Percentiles rank a stretch among this genome's conserved stretches.
These are phyloP conservation scores for Acromyrmex charruanus DNA, from an alignment of 1,140 invertebrate species.

Conservation along the genomic window DNA sequence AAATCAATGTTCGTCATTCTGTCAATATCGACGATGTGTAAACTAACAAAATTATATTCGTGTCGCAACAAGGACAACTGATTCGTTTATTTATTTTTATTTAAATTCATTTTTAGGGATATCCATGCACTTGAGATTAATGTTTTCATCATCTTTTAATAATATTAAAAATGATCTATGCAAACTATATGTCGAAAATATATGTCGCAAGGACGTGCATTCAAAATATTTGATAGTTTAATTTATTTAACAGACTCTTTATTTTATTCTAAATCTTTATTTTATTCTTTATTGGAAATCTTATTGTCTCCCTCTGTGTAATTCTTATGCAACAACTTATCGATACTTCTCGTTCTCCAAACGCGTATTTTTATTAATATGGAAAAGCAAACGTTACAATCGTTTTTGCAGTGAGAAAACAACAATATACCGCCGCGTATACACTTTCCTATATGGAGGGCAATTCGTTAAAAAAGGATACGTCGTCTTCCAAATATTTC, in stretches of 20 bases:
- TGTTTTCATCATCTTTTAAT: no score
- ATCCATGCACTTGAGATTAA: no score
- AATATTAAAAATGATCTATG: no score
- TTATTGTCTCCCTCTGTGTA: background rate
- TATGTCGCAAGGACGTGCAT: no score
- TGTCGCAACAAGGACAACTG: background rate
- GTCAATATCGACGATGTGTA: no score
- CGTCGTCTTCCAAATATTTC: slow-evolving; percentile 3
- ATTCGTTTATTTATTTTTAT: no score
- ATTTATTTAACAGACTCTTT: background rate
- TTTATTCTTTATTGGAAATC: background rate
- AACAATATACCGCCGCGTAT: background rate
- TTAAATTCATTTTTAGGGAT: no score
- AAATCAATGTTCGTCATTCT: background rate
- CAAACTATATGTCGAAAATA: no score
- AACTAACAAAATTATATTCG: background rate
- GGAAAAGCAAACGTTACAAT: slow-evolving; percentile 27
- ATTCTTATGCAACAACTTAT: slow-evolving; percentile 16
- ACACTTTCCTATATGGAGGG: no score
- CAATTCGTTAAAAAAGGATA: background rate
- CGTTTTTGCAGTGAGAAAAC: background rate
- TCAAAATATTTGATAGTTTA: background rate
- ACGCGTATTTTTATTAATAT: background rate
- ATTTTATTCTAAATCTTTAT: background rate
- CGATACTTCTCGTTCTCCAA: background rate